A percentile compares a stretch with the other conserved stretches of the same genome.
Conservation (phyloP, 2,797 vertebrate genomes). For the Rhinoraja longicauda region DNA sequence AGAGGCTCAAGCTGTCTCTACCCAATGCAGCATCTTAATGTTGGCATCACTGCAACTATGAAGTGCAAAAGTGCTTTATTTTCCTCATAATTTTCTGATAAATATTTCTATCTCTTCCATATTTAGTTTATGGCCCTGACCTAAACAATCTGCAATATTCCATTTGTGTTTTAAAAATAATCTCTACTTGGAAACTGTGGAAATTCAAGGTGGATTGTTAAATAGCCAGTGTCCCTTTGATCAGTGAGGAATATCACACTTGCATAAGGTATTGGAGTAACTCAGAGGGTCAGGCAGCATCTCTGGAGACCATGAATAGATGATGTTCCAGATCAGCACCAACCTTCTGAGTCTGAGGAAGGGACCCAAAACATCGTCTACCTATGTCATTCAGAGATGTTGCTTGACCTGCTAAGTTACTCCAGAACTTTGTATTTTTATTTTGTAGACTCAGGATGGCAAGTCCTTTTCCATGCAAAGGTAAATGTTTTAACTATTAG, state of each 20-base stretch:
- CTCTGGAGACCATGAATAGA: no score
- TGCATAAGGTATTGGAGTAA: no score
- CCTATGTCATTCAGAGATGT: no score
- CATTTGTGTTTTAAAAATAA: background rate
- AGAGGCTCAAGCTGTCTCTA: background rate
- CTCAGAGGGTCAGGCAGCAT: no score
- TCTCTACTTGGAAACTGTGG: background rate
- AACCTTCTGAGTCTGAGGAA: no score
- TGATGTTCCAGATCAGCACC: no score
- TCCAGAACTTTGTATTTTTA: no score
- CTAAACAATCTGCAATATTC: background rate
- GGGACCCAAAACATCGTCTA: no score
- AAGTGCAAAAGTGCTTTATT: background rate
- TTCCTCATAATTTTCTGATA: background rate
- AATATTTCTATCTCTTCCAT: background rate
- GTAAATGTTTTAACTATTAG: constrained; percentile 30
- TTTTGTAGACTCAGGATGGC: background rate
- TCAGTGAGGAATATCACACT: no score
- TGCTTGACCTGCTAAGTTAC: no score
- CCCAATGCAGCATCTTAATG: background rate
- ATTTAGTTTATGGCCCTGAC: background rate
- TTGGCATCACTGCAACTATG: background rate
- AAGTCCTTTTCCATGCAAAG: background rate
- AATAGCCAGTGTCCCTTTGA: background rate
- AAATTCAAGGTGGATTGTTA: background rate